Evolutionary conservation across 2,113 vertebrate species (phyloP).

Genomic region (Promerops cafer): DNA sequence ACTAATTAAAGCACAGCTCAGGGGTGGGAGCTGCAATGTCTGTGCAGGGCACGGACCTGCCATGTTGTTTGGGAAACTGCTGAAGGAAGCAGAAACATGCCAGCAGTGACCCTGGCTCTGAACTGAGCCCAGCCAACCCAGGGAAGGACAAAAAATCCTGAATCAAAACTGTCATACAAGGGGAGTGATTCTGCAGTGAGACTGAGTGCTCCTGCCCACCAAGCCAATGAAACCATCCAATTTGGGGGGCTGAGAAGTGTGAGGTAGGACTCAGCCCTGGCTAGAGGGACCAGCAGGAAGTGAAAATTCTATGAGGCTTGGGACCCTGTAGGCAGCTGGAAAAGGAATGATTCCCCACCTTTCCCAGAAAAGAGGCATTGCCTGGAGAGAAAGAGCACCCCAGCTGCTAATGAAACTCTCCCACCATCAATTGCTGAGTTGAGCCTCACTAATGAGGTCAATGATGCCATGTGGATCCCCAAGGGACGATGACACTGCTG

Average conservation of each 20-base stretch:
- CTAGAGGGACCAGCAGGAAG: background rate
- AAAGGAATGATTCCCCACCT: background rate
- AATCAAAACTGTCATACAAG: background rate
- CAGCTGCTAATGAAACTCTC: background rate
- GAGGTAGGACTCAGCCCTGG: background rate
- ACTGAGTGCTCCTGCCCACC: background rate
- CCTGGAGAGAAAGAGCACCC: background rate
- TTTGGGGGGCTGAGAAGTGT: background rate
- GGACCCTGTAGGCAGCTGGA: background rate
- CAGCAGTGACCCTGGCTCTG: rapidly evolving
- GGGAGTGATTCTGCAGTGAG: background rate
- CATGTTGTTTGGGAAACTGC: background rate
- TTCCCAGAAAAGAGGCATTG: background rate
- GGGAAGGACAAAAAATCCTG: background rate
- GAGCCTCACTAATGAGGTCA: background rate
- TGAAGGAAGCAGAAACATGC: background rate
- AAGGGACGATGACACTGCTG: background rate
- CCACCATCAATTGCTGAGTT: background rate
- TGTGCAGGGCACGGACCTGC: background rate
- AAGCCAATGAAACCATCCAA: background rate
- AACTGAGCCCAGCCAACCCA: background rate
- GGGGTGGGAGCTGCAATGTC: background rate
- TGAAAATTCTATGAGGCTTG: background rate
- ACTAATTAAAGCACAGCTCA: background rate
- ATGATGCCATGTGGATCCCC: background rate